phyloP scores from a whole-genome alignment of 2,797 vertebrate species.

The Sebastes cheni region DNA sequence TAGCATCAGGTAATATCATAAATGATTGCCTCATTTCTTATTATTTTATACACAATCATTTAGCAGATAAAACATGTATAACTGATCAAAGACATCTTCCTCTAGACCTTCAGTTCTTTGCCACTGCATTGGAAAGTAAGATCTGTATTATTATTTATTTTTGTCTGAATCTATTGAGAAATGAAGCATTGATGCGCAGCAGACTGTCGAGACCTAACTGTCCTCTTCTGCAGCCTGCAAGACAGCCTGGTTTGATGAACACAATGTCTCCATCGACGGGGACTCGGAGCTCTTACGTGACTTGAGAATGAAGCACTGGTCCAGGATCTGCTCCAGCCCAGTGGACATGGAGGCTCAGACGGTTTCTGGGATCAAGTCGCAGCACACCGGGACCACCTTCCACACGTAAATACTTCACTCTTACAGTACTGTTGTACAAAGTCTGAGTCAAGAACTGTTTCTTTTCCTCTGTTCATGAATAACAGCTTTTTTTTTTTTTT shows the following conservation, averaged over 20 bases:
- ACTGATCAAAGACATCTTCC: background rate
- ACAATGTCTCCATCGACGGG: constrained; percentile 19
- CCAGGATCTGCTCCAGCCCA: constrained; percentile 34
- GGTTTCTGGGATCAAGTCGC: constrained; percentile 33
- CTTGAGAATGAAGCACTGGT: constrained; percentile 31
- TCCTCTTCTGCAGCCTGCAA: constrained; percentile 36
- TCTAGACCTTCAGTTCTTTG: constrained; percentile 14
- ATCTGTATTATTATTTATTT: background rate
- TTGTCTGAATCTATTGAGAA: background rate
- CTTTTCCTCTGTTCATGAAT: background rate
- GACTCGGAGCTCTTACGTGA: constrained; percentile 45
- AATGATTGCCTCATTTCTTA: background rate
- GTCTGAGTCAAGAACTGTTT: background rate
- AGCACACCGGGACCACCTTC: constrained; percentile 48
- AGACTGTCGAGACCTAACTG: background rate
- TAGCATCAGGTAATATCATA: constrained; percentile 41
- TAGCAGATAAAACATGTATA: background rate
- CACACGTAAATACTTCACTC: constrained; percentile 36
- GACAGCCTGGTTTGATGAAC: constrained; percentile 59
- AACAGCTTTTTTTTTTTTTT: background rate
- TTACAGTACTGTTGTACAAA: background rate
- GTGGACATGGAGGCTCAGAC: constrained; percentile 57
- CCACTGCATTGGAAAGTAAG: constrained; percentile 38
- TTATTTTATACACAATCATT: background rate
- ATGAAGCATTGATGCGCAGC: background rate